These are phyloP conservation scores for Triops longicaudatus DNA, from an alignment of 1,140 invertebrate species.

Conservation along the genomic window DNA sequence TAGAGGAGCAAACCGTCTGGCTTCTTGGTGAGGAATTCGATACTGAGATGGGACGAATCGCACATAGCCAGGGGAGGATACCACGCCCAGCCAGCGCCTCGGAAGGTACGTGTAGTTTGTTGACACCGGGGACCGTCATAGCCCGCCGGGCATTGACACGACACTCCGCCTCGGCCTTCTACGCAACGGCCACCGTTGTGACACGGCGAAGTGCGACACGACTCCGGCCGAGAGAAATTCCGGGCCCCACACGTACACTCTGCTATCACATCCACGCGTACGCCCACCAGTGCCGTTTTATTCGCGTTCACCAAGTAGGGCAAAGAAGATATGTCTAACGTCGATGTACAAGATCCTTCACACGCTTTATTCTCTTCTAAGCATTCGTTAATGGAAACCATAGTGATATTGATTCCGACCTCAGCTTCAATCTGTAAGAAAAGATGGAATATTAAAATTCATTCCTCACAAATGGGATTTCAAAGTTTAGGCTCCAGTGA, in stretches of 20 bases:
- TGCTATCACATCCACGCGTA: constrained; percentile 75
- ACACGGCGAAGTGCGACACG: constrained; percentile 80
- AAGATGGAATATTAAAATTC: constrained; percentile 13
- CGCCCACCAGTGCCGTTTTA: constrained; percentile 86
- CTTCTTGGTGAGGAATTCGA: constrained; percentile 88
- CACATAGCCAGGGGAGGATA: constrained; percentile 93
- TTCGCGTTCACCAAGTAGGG: constrained; percentile 96
- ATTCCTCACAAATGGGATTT: not conserved
- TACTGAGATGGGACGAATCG: constrained; percentile 83
- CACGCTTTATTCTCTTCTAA: constrained; percentile 89
- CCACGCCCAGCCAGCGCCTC: constrained; percentile 89
- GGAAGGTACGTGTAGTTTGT: constrained; percentile 86
- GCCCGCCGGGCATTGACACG: constrained; percentile 79
- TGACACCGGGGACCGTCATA: constrained; percentile 93
- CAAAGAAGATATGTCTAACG: constrained; percentile 61
- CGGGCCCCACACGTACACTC: constrained; percentile 85
- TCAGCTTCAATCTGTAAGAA: constrained; percentile 65
- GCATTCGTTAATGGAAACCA: constrained; percentile 97
- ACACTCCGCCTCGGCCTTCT: constrained; percentile 73
- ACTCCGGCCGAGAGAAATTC: constrained; percentile 80
- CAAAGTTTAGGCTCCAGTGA: too few relatives aligned
- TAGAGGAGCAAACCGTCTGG: constrained; percentile 87
- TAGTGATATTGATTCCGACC: constrained; percentile 89
- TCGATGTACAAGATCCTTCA: constrained; percentile 91
- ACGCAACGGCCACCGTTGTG: constrained; percentile 91